Conservation (phyloP, 2,113 vertebrate species). For the Pseudorhombus dupliciocellatus region DNA sequence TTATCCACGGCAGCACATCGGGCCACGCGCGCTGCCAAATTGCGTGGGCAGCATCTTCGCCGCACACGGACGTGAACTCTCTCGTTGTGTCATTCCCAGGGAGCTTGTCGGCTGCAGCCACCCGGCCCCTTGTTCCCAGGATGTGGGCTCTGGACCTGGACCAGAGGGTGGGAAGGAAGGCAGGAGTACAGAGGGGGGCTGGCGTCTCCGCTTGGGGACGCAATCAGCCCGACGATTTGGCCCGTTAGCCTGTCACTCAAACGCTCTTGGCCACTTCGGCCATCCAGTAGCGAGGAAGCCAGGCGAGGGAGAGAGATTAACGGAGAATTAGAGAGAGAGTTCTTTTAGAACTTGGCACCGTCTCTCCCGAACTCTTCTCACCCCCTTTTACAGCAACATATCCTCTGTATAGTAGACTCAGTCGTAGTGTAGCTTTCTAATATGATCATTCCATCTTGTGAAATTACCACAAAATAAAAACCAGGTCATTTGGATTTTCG, state of each 20-base stretch:
- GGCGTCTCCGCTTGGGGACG: constrained; percentile 51
- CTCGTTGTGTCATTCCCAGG: constrained; percentile 56
- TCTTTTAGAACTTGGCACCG: constrained; percentile 44
- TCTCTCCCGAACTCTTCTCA: constrained; percentile 42
- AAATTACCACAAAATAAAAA: constrained; percentile 34
- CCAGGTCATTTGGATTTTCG: constrained; percentile 51
- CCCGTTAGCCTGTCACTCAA: constrained; percentile 54
- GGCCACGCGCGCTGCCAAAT: constrained; percentile 36
- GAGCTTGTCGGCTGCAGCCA: constrained; percentile 52
- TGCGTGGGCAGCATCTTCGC: constrained; percentile 35
- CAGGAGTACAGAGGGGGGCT: constrained; percentile 40
- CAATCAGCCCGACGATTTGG: constrained; percentile 45
- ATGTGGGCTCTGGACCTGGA: constrained; percentile 56
- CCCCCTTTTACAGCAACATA: constrained; percentile 16
- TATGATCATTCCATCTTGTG: constrained; percentile 38
- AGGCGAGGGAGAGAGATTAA: constrained; percentile 29
- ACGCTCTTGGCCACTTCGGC: constrained; percentile 44
- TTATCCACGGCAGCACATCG: constrained; percentile 39
- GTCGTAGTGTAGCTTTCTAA: constrained; percentile 58
- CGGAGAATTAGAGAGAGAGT: constrained; percentile 20
- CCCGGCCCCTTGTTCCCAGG: constrained; percentile 53
- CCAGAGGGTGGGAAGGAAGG: constrained; percentile 54
- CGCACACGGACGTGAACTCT: constrained; percentile 54
- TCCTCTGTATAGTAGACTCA: constrained; percentile 45
- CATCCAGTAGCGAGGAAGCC: constrained; percentile 43